These are phyloP conservation scores for Operophtera brumata DNA, from an alignment of 2,888 invertebrate species.

Conservation along the genomic window DNA sequence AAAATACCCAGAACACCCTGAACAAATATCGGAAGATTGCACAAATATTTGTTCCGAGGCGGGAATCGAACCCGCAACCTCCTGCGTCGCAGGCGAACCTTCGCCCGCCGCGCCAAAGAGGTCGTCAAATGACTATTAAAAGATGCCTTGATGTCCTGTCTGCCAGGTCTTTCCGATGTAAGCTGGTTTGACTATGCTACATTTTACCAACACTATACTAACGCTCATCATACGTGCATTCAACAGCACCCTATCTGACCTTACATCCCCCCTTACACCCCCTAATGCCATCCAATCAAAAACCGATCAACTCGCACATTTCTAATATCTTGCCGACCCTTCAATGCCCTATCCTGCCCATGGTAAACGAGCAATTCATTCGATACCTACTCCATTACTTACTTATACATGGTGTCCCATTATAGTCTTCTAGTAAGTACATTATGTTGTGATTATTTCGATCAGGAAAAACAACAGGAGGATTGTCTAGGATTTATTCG, in stretches of 20 bases:
- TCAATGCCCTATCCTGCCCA: not conserved
- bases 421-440: not conserved
- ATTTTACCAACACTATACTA: not conserved
- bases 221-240: not conserved
- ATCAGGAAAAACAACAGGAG: not conserved
- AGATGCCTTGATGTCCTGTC: too few species aligned
- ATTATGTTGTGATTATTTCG: too few species aligned
- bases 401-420: constrained; percentile 3
- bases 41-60: too few species aligned
- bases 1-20: too few species aligned
- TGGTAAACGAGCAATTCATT: constrained; percentile 15
- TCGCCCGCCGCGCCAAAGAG: too few species aligned
- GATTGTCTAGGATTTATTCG: not conserved
- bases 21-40: too few species aligned
- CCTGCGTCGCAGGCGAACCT: too few species aligned
- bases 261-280: not conserved
- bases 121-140: too few species aligned
- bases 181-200: too few species aligned
- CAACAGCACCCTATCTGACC: constrained; percentile 6
- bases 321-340: constrained; percentile 19
- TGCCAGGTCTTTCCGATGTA: too few species aligned
- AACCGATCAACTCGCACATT: constrained; percentile 16
- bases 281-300: constrained; percentile 18
- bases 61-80: too few species aligned
- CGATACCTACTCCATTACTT: constrained; percentile 3